These are phyloP conservation scores for Sebastiscus tertius DNA, from an alignment of 2,797 vertebrate species.

Conservation along the genomic window DNA sequence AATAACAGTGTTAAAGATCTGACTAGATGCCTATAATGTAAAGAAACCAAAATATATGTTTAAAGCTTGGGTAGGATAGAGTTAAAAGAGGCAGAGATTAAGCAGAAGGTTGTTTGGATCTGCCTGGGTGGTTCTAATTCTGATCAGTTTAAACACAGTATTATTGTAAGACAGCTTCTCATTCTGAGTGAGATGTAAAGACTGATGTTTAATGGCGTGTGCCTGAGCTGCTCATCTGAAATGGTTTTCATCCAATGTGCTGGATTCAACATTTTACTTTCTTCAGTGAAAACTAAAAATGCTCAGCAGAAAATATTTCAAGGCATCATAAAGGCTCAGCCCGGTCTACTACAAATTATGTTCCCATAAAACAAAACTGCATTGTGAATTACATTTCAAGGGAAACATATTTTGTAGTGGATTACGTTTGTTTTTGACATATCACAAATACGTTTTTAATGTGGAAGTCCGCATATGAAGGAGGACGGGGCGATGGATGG, in stretches of 20 bases:
- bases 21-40: background rate
- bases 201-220: background rate
- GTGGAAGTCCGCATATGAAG: no score
- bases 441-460: no score
- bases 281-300: background rate
- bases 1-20: background rate
- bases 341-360: no score
- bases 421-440: no score
- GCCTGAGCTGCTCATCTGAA: background rate
- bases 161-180: background rate
- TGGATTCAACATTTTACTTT: background rate
- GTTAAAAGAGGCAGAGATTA: background rate
- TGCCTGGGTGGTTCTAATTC: background rate
- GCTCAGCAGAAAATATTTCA: background rate
- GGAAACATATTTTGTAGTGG: no score
- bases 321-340: background rate
- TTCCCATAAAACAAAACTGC: no score
- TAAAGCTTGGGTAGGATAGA: background rate
- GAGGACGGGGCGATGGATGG: no score
- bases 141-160: background rate
- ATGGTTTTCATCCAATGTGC: background rate
- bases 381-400: no score
- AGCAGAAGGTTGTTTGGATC: background rate
- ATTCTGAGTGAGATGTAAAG: background rate
- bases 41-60: background rate